A percentile compares a stretch with the other conserved stretches of the same genome.
Conservation (phyloP, 2,888 invertebrate genomes). For the Folsomia manolachei region DNA sequence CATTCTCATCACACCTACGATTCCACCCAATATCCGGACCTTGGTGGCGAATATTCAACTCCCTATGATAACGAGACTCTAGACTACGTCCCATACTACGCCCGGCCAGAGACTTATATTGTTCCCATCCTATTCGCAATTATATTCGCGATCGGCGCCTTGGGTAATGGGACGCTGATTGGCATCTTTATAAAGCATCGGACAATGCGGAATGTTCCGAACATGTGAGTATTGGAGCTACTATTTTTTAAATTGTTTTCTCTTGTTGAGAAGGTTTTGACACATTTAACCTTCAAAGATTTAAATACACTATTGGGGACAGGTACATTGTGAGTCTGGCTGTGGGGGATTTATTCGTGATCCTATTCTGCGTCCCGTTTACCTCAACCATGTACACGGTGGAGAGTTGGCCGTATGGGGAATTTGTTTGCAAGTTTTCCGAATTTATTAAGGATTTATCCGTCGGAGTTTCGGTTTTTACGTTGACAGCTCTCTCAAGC, state of each 20-base stretch:
- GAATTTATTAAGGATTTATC: constrained; percentile 86
- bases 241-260: too few relatives aligned
- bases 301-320: neutral
- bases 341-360: constrained; percentile 76
- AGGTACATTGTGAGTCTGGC: constrained; percentile 65
- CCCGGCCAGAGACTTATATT: constrained; percentile 70
- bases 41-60: neutral
- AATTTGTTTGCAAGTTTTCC: constrained; percentile 72
- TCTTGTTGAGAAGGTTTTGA: too few relatives aligned
- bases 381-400: constrained; percentile 81
- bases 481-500: constrained; percentile 84
- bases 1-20: too few relatives aligned
- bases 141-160: constrained; percentile 76
- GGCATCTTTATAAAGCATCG: constrained; percentile 73
- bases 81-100: neutral
- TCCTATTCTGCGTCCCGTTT: constrained; percentile 77
- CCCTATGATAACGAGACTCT: neutral
- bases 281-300: too few relatives aligned
- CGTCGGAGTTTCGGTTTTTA: constrained; percentile 89
- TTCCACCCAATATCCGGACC: too few relatives aligned
- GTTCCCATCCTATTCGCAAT: constrained; percentile 77
- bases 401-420: constrained; percentile 67
- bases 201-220: constrained; percentile 81
- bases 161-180: constrained; percentile 79
- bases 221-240: constrained; percentile 68